These are phyloP conservation scores for Alviniconcha marisindica DNA, from an alignment of 1,140 invertebrate species.

Conservation along the genomic window DNA sequence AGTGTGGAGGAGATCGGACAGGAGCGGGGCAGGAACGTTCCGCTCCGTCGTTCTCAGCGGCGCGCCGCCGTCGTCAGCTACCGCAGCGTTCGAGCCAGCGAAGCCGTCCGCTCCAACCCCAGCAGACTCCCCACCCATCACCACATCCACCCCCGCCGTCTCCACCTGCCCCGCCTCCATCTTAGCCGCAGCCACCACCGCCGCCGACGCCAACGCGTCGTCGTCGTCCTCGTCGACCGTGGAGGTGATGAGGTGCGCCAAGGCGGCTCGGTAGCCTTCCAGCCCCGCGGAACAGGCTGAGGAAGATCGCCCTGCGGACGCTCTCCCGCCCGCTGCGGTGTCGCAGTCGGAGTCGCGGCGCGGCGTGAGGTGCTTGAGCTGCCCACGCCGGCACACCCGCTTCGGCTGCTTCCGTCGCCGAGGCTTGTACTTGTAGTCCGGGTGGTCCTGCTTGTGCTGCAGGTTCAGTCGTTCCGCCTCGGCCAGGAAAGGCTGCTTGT, in stretches of 20 bases:
- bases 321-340: neutral
- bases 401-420: slow-evolving; percentile 76
- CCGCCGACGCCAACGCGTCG: neutral
- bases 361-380: neutral
- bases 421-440: slow-evolving; percentile 96
- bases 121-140: neutral
- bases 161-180: neutral
- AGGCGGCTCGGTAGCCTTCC: neutral
- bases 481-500: slow-evolving; percentile 98
- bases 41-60: neutral
- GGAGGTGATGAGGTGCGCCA: neutral
- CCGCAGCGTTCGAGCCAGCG: neutral
- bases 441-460: slow-evolving; percentile 99
- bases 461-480: slow-evolving; percentile 97
- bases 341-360: neutral
- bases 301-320: neutral
- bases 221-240: neutral
- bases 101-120: no score
- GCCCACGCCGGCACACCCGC: slow-evolving; percentile 36
- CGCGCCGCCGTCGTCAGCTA: neutral
- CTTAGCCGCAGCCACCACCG: neutral
- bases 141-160: neutral
- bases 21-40: slow-evolving; percentile 28
- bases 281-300: neutral
- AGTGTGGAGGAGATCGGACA: slow-evolving; percentile 53